Conservation (phyloP, 2,797 vertebrate genomes). For the Heteromormyrus szaboi region DNA sequence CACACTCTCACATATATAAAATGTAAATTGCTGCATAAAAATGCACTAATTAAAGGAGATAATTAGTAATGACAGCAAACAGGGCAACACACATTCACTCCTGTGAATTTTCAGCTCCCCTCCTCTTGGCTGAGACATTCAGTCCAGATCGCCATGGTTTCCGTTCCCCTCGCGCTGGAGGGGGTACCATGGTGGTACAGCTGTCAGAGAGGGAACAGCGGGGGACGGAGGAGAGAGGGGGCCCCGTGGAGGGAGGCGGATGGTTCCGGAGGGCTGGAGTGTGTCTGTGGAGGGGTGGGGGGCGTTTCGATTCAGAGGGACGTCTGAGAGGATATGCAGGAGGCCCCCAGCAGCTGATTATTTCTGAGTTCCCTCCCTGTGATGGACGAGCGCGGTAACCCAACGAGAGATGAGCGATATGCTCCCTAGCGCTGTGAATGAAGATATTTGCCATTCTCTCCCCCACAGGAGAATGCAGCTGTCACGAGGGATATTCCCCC, state of each 20-base stretch:
- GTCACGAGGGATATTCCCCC: slow-evolving; percentile 86
- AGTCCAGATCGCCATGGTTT: background rate
- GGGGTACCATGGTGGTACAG: background rate
- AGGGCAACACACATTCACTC: background rate
- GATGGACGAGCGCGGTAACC: slow-evolving; percentile 17
- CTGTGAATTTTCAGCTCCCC: background rate
- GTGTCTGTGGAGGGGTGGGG: background rate
- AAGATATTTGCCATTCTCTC: slow-evolving; percentile 29
- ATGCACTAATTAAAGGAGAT: background rate
- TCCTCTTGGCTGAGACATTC: background rate
- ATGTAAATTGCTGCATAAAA: background rate
- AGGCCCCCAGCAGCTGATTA: slow-evolving; percentile 22
- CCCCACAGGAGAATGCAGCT: slow-evolving; percentile 88
- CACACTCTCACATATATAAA: background rate
- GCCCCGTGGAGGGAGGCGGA: background rate
- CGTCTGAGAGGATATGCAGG: slow-evolving; percentile 4
- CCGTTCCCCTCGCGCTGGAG: background rate
- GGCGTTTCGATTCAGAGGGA: background rate
- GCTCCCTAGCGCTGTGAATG: slow-evolving; percentile 38
- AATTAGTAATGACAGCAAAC: background rate
- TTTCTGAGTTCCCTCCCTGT: slow-evolving; percentile 14
- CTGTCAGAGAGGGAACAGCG: background rate
- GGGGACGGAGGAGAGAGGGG: background rate
- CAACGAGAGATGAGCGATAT: slow-evolving; percentile 16
- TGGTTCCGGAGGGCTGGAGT: background rate